These are phyloP conservation scores for Rhingia campestris DNA, from an alignment of 2,888 invertebrate genomes.

Conservation along the genomic window DNA sequence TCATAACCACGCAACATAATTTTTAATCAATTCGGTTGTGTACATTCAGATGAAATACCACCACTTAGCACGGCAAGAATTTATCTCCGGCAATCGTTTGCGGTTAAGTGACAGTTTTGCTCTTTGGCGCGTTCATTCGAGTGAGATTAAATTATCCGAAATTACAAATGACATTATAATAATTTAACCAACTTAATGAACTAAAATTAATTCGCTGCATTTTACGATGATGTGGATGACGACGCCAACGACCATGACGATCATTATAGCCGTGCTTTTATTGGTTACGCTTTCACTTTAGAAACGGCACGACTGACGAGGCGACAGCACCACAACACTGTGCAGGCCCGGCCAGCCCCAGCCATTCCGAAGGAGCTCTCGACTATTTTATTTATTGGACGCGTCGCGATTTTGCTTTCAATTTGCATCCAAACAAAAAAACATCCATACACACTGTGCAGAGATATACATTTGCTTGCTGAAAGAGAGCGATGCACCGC, in stretches of 20 bases:
- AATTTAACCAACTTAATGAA: constrained; percentile 72
- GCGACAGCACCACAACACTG: neutral
- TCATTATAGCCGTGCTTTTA: constrained; percentile 62
- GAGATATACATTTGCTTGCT: neutral
- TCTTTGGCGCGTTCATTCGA: constrained; percentile 63
- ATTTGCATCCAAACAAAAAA: constrained; percentile 66
- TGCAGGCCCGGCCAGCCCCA: neutral
- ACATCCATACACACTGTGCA: neutral
- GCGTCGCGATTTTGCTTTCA: constrained; percentile 69
- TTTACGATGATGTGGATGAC: constrained; percentile 70
- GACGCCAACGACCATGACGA: constrained; percentile 66
- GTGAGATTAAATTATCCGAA: constrained; percentile 71
- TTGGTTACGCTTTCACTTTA: constrained; percentile 69
- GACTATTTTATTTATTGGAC: constrained; percentile 68
- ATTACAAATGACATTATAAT: constrained; percentile 72
- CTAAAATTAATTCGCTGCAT: constrained; percentile 71
- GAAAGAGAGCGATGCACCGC: constrained; percentile 15
- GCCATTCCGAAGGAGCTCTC: constrained; percentile 38
- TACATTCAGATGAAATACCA: constrained; percentile 26
- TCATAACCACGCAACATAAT: too few relatives aligned
- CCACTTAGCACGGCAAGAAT: constrained; percentile 40
- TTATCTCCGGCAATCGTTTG: constrained; percentile 49
- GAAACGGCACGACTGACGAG: constrained; percentile 30
- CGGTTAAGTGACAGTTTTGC: constrained; percentile 63
- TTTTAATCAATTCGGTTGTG: constrained; percentile 16